Conservation (phyloP, 2,888 invertebrate genomes). For the Lasioglossum zephyrum region DNA sequence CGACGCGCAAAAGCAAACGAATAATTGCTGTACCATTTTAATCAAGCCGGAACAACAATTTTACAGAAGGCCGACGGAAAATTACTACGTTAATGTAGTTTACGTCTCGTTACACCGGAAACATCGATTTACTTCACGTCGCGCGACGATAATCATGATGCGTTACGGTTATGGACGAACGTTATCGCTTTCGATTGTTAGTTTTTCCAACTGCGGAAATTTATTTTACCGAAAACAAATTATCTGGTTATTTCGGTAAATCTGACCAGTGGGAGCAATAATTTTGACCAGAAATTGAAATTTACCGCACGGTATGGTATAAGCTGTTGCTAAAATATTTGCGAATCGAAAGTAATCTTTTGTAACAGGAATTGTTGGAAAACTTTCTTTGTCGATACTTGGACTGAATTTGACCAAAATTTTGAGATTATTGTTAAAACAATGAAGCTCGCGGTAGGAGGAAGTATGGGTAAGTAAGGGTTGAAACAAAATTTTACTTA, state of each 20-base stretch:
- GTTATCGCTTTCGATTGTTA: neutral
- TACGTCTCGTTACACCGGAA: constrained; percentile 23
- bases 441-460: neutral
- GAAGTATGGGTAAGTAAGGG: no score
- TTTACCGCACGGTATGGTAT: no score
- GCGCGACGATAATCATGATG: neutral
- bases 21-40: constrained; percentile 45
- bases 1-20: constrained; percentile 27
- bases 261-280: neutral
- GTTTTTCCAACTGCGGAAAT: neutral
- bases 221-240: neutral
- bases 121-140: neutral
- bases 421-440: neutral
- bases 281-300: neutral
- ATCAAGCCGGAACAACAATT: constrained; percentile 33
- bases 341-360: neutral
- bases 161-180: neutral
- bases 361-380: neutral
- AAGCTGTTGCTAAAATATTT: neutral
- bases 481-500: no score
- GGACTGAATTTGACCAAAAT: no score
- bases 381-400: neutral
- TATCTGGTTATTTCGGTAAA: neutral
- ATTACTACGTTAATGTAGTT: constrained; percentile 44
- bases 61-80: constrained; percentile 22